phyloP scores from a whole-genome alignment of 2,113 vertebrate genomes.

The Semnornis frantzii region DNA sequence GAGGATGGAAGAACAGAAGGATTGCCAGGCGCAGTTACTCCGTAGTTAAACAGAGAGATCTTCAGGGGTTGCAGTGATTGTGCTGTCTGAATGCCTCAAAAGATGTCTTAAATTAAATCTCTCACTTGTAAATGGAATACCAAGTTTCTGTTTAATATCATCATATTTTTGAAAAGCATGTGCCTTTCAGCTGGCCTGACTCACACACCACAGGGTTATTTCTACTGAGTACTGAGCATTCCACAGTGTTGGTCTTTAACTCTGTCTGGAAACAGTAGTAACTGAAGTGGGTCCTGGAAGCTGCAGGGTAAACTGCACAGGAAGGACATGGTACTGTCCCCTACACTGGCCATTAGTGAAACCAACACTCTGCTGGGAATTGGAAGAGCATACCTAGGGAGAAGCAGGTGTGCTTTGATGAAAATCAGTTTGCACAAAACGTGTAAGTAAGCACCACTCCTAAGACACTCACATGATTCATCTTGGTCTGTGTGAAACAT shows the following conservation, averaged over 20 bases:
- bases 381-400: background rate
- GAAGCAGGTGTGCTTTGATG: background rate
- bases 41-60: background rate
- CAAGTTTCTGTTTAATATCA: background rate
- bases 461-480: background rate
- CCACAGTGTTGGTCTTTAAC: background rate
- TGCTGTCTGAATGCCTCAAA: background rate
- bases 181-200: background rate
- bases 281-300: background rate
- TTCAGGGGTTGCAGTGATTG: background rate
- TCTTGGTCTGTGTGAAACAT: rapidly evolving
- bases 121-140: background rate
- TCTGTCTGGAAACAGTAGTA: background rate
- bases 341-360: background rate
- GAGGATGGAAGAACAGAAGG: background rate
- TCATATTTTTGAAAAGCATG: rapidly evolving
- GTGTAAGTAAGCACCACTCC: background rate
- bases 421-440: background rate
- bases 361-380: background rate
- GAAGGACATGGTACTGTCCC: background rate
- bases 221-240: background rate
- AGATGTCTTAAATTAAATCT: background rate
- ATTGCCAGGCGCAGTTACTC: background rate
- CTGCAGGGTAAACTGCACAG: background rate
- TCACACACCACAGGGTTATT: background rate